phyloP scores from a whole-genome alignment of 2,888 invertebrate genomes.

The Lasius platythorax region DNA sequence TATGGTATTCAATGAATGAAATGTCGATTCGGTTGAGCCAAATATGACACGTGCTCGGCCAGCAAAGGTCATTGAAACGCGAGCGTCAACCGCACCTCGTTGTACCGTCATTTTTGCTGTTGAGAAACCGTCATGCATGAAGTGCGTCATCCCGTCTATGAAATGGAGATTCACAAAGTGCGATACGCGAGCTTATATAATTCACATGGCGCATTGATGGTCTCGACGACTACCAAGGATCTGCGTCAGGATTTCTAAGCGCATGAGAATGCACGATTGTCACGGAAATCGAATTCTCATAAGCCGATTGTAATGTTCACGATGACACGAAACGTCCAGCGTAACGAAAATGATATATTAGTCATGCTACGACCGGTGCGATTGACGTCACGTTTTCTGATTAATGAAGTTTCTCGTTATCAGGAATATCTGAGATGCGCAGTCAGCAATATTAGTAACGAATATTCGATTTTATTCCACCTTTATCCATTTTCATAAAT shows the following conservation, averaged over 20 bases:
- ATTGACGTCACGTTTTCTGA: slow-evolving; percentile 38
- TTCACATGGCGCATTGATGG: slow-evolving; percentile 1
- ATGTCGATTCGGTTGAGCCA: background rate
- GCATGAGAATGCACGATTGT: slow-evolving; percentile 34
- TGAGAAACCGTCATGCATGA: slow-evolving; percentile 51
- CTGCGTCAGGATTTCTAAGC: slow-evolving; percentile 13
- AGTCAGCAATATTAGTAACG: slow-evolving; percentile 17
- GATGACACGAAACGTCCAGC: slow-evolving; percentile 24
- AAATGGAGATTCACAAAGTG: slow-evolving; percentile 35
- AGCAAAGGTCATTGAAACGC: slow-evolving; percentile 54
- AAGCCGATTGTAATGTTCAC: background rate
- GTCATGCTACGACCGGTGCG: slow-evolving; percentile 28
- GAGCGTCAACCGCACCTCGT: slow-evolving; percentile 42
- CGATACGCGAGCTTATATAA: slow-evolving; percentile 29
- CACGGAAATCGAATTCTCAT: slow-evolving; percentile 43
- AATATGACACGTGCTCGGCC: slow-evolving; percentile 30
- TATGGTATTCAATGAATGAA: slow-evolving; percentile 2
- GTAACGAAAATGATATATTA: slow-evolving; percentile 38
- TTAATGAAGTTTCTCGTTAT: slow-evolving; percentile 38
- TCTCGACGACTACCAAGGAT: slow-evolving; percentile 13
- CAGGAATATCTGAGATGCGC: slow-evolving; percentile 9
- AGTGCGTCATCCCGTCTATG: slow-evolving; percentile 34
- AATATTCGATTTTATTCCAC: slow-evolving; percentile 2
- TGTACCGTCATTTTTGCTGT: slow-evolving; percentile 48
- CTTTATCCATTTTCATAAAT: background rate